A percentile compares a stretch with the other conserved stretches of the same genome.
Conservation (phyloP, 2,113 vertebrate genomes). For the Channa argus region DNA sequence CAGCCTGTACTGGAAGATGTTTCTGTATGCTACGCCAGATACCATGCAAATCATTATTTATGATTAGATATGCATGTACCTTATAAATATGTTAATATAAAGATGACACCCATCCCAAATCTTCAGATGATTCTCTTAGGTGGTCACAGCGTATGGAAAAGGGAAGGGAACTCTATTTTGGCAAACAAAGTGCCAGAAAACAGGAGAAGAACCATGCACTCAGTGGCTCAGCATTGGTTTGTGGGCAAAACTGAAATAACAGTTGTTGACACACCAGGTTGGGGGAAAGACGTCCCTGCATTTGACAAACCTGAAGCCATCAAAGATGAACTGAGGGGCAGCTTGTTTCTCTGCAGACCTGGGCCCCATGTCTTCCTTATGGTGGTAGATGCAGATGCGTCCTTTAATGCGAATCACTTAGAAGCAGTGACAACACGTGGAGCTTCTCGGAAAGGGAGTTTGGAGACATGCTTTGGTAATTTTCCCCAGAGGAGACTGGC, state of each 20-base stretch:
- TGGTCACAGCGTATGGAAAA: slow-evolving; percentile 58
- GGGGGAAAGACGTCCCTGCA: slow-evolving; percentile 60
- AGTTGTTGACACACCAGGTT: slow-evolving; percentile 68
- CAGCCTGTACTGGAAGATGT: no score
- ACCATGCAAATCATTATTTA: no score
- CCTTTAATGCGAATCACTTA: slow-evolving; percentile 45
- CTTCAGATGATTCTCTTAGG: slow-evolving; percentile 62
- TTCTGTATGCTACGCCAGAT: no score
- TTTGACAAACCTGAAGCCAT: slow-evolving; percentile 35
- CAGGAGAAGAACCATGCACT: slow-evolving; percentile 15
- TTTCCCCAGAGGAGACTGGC: slow-evolving; percentile 67
- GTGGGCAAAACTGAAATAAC: slow-evolving; percentile 40
- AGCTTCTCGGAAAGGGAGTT: slow-evolving; percentile 47
- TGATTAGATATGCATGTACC: no score
- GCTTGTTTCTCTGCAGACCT: slow-evolving; percentile 58
- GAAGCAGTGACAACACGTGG: slow-evolving; percentile 42
- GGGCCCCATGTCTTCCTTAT: slow-evolving; percentile 67
- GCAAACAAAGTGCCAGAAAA: slow-evolving; percentile 34
- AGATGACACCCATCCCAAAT: slow-evolving; percentile 7
- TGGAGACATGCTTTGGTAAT: slow-evolving; percentile 58
- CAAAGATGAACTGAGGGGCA: slow-evolving; percentile 54
- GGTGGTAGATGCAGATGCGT: slow-evolving; percentile 56
- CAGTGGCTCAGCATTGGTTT: not conserved
- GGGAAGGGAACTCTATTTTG: slow-evolving; percentile 49
- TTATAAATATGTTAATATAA: not conserved